Evolutionary conservation across 2,113 vertebrate species (phyloP), one percentile per base, ranked within the genome.

Genomic region (Peromyscus californicus): DNA sequence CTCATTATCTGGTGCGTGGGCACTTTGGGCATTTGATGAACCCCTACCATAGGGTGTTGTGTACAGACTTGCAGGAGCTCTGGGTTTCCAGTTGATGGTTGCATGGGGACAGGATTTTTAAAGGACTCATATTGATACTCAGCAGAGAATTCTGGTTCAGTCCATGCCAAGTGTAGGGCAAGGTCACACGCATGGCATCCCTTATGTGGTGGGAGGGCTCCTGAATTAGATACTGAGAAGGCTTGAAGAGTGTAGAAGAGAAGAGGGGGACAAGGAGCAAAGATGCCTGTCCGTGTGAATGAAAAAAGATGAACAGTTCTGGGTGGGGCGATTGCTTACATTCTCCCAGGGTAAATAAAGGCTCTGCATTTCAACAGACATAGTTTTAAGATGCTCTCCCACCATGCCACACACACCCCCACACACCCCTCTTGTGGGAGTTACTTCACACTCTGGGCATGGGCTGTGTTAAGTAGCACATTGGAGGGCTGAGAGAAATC

Each of bases 401-500:
- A n/a, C n/a, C n/a, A n/a, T n/a, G n/a, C n/a, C n/a, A 2, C 21
- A 26, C 11, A 54, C 65, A 48, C 16, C 0, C 29, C 7, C 15
- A 7, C 4, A 5, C 7, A 33, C 78, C 31, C 3, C 16, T 33
- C 16, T 19, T 10, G 3, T 79, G 48, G 7, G 45, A 51, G 6
- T 33, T 33, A 51, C 69, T 29, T 7, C 19, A 1, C 29, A 36
- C 3, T 79, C 7, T 54, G 29, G 33, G 0, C 29, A 78, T 15
- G 26, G 9, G 21, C 17, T 39, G 2, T 9, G 39, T 76, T 26
- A 76, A 45, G 39, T 75, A 24, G 39, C 24, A 76, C 74, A 45
- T 26, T 26, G 39, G 39, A 24, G 54, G 54, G 54, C 54, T 54
- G 54, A 54, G 54, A 54, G 54, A 54, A 8, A 21, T 83, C 69